These are phyloP conservation scores for Scaptomyza pallida DNA, from an alignment of 1,140 invertebrate genomes.

Conservation along the genomic window DNA sequence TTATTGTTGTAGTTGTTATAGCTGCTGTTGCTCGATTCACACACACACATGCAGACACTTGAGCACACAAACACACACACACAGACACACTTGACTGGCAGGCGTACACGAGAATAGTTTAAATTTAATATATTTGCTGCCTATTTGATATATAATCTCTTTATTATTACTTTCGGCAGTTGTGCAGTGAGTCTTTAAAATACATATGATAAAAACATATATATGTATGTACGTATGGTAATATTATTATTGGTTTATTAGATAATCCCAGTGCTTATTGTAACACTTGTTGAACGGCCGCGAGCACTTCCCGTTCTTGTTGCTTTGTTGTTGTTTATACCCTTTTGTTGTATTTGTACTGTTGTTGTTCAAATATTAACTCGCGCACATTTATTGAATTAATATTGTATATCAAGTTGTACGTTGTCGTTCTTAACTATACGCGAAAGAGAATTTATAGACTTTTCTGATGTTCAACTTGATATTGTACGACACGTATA, in stretches of 20 bases:
- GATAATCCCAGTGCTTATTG: constrained; percentile 67
- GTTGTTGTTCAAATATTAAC: constrained; percentile 35
- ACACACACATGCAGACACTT: constrained; percentile 53
- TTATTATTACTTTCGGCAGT: constrained; percentile 44
- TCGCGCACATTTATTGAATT: constrained; percentile 61
- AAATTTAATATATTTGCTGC: constrained; percentile 69
- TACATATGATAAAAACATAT: background rate
- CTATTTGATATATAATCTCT: constrained; percentile 53
- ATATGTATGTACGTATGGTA: constrained; percentile 3
- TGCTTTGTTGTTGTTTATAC: constrained; percentile 5
- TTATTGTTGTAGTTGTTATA: constrained; percentile 46
- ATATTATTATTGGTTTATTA: constrained; percentile 70
- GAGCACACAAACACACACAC: constrained; percentile 42
- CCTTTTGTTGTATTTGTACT: constrained; percentile 31
- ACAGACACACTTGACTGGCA: constrained; percentile 43
- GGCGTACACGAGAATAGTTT: constrained; percentile 61
- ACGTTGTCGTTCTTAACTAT: constrained; percentile 16
- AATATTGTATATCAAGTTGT: constrained; percentile 24
- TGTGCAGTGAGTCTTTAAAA: constrained; percentile 19
- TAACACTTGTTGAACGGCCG: constrained; percentile 69
- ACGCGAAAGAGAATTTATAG: constrained; percentile 30
- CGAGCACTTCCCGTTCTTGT: constrained; percentile 70
- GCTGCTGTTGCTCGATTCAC: constrained; percentile 61
- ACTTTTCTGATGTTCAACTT: constrained; percentile 1
- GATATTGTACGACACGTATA: constrained; percentile 21